These are phyloP conservation scores for Albula goreensis DNA, from an alignment of 2,113 vertebrate genomes.

Conservation along the genomic window DNA sequence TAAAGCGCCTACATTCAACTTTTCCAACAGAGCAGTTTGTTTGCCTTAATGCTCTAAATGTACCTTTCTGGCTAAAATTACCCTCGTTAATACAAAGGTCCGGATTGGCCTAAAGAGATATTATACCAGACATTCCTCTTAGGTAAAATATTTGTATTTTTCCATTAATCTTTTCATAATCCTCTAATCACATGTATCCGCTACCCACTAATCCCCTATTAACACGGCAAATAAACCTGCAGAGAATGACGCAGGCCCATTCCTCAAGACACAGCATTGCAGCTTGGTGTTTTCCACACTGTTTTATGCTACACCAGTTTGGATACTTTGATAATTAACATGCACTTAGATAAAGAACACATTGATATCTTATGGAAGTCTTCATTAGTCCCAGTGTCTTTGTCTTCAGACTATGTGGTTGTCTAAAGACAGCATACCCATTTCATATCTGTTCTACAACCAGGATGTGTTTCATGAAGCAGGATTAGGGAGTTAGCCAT, in stretches of 20 bases:
- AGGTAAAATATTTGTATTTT: slow-evolving; percentile 80
- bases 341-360: neutral
- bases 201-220: slow-evolving; percentile 78
- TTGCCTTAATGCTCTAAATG: too few relatives aligned
- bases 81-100: slow-evolving; percentile 41
- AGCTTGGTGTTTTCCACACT: slow-evolving; percentile 60
- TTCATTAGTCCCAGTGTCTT: too few relatives aligned
- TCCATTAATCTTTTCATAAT: slow-evolving; percentile 85
- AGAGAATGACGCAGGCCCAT: slow-evolving; percentile 63
- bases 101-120: slow-evolving; percentile 73
- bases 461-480: too few relatives aligned
- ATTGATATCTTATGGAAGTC: too few relatives aligned
- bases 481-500: too few relatives aligned
- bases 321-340: slow-evolving; percentile 58
- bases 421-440: too few relatives aligned
- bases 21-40: too few relatives aligned
- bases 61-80: too few relatives aligned
- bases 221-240: slow-evolving; percentile 78
- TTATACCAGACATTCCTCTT: slow-evolving; percentile 73
- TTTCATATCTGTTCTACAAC: too few relatives aligned
- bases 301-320: slow-evolving; percentile 49
- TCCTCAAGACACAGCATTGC: slow-evolving; percentile 74
- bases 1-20: too few relatives aligned
- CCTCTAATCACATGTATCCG: slow-evolving; percentile 46
- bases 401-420: too few relatives aligned